Conservation (phyloP, 2,888 invertebrate genomes). For the Stictocephala bisonia region DNA sequence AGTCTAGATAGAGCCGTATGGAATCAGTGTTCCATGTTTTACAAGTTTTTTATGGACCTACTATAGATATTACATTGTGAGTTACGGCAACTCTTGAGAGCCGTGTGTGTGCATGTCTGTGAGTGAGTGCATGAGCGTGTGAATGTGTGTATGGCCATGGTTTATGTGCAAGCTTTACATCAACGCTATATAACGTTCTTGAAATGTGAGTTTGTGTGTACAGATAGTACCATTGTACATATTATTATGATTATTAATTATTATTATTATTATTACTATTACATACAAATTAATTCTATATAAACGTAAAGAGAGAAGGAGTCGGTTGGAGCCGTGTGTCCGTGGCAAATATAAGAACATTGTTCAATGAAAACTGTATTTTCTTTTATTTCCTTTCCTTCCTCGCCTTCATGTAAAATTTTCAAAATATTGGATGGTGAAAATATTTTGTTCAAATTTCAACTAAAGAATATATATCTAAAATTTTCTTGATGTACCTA, state of each 20-base stretch:
- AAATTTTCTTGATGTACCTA: too few relatives aligned
- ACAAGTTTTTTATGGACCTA: constrained; percentile 48
- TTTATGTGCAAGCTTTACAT: constrained; percentile 44
- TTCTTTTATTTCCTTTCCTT: neutral
- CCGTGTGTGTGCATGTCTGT: constrained; percentile 39
- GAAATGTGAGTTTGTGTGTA: constrained; percentile 49
- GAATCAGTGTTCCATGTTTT: constrained; percentile 44
- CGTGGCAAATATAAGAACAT: constrained; percentile 48
- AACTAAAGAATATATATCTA: too few relatives aligned
- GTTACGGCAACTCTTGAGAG: constrained; percentile 17
- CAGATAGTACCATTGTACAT: constrained; percentile 50
- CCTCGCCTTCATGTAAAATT: neutral
- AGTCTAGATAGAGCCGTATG: constrained; percentile 24
- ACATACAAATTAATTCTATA: constrained; percentile 50
- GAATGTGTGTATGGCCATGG: constrained; percentile 22
- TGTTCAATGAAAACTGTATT: constrained; percentile 45
- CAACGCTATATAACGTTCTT: constrained; percentile 43
- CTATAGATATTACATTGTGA: constrained; percentile 38
- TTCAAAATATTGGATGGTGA: neutral
- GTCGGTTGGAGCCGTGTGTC: constrained; percentile 47
- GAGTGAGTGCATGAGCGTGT: neutral
- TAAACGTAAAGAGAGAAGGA: constrained; percentile 46
- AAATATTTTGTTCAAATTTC: too few relatives aligned
- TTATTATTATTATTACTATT: constrained; percentile 49
- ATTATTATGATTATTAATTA: constrained; percentile 47